Evolutionary conservation across 1,140 invertebrate genomes (phyloP).

Genomic region (Brachionus calyciflorus): DNA sequence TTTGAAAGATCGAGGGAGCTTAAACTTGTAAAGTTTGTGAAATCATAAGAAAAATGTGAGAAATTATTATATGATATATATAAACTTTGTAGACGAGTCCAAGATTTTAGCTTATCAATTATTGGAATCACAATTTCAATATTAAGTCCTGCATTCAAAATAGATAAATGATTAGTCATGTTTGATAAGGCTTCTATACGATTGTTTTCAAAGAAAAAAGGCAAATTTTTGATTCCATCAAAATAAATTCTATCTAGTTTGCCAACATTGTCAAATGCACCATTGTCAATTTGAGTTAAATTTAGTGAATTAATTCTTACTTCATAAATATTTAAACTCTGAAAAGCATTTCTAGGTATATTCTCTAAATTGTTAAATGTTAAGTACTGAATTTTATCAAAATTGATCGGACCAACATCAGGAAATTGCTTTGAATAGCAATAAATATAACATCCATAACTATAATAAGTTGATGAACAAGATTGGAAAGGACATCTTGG

Average conservation of each 20-base stretch:
- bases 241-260: neutral
- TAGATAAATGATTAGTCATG: neutral
- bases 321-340: too few species aligned
- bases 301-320: neutral
- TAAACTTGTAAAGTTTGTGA: neutral
- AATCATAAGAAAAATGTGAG: constrained; percentile 5
- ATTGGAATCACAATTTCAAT: neutral
- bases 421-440: too few species aligned
- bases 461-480: too few species aligned
- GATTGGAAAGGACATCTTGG: too few species aligned
- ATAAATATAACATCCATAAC: too few species aligned
- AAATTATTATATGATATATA: neutral
- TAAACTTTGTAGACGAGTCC: neutral
- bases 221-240: neutral
- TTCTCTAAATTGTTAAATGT: too few species aligned
- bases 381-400: too few species aligned
- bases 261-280: neutral
- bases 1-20: neutral
- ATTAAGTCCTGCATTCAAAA: neutral
- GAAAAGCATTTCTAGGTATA: too few species aligned
- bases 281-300: neutral
- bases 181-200: neutral
- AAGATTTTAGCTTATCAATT: neutral
- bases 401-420: too few species aligned
- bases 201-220: too few species aligned